phyloP scores from a whole-genome alignment of 2,113 vertebrate genomes.

The Tetrao urogallus region DNA sequence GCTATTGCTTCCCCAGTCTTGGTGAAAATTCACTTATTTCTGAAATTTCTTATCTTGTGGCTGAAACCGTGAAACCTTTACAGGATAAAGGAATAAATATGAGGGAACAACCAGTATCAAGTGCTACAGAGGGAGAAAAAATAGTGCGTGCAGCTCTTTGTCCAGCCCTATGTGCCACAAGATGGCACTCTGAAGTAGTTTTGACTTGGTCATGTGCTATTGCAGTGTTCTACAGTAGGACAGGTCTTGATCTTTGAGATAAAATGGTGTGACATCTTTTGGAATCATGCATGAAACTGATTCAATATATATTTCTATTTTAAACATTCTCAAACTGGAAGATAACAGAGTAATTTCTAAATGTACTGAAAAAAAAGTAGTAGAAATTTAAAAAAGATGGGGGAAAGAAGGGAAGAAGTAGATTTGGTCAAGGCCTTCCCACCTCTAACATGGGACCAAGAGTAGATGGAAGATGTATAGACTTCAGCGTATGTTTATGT shows the following conservation, averaged over 20 bases:
- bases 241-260: not conserved
- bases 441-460: not conserved
- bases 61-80: not conserved
- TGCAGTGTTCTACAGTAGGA: not conserved
- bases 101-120: no score
- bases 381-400: not conserved
- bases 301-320: not conserved
- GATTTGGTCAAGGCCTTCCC: not conserved
- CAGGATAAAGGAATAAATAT: not conserved
- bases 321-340: not conserved
- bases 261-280: not conserved
- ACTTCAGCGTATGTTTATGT: not conserved
- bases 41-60: not conserved
- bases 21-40: not conserved
- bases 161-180: not conserved
- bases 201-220: not conserved
- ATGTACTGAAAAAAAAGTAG: not conserved
- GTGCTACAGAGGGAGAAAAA: not conserved
- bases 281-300: not conserved
- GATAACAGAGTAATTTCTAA: not conserved
- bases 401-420: not conserved
- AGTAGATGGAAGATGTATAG: not conserved
- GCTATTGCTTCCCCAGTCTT: not conserved
- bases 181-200: conserved; percentile 51
- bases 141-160: not conserved